A percentile compares a stretch with the other conserved stretches of the same genome.
Evolutionary conservation across 2,888 invertebrate genomes (phyloP).

Genomic region (Barypeithes pellucidus): DNA sequence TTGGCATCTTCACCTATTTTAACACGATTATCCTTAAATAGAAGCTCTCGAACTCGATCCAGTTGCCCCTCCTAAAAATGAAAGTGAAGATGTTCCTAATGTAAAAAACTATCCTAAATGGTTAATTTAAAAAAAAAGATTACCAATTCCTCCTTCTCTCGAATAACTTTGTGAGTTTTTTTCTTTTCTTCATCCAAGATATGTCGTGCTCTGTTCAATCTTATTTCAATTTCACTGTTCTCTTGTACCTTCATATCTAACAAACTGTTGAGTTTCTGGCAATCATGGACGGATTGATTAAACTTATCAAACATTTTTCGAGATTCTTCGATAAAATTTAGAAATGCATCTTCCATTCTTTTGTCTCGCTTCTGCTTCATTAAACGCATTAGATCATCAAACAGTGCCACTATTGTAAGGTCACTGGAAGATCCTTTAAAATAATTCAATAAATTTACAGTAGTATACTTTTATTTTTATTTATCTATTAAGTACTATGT

Average conservation of each 20-base stretch:
- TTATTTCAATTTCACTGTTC: constrained; percentile 83
- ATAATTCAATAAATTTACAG: neutral
- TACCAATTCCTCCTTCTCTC: constrained; percentile 54
- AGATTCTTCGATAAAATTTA: constrained; percentile 79
- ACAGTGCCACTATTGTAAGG: constrained; percentile 60
- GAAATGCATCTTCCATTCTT: constrained; percentile 60
- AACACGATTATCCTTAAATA: constrained; percentile 52
- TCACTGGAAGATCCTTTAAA: constrained; percentile 50
- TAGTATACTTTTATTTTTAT: no score
- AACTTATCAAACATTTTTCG: constrained; percentile 82
- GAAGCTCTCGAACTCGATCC: constrained; percentile 48
- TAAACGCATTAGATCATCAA: constrained; percentile 60
- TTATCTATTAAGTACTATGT: no score
- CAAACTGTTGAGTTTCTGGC: constrained; percentile 80
- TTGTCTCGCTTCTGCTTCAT: constrained; percentile 51
- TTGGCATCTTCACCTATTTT: constrained; percentile 55
- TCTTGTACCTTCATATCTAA: constrained; percentile 82
- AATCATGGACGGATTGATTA: constrained; percentile 80
- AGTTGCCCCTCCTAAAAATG: constrained; percentile 50
- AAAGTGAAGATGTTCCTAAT: neutral
- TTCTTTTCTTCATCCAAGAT: constrained; percentile 87
- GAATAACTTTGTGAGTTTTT: constrained; percentile 69
- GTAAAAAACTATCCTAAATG: neutral
- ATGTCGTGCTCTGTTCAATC: constrained; percentile 86
- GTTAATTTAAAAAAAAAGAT: constrained; percentile 2